phyloP scores from a whole-genome alignment of 2,797 vertebrate species.

The Esox masquinongy region DNA sequence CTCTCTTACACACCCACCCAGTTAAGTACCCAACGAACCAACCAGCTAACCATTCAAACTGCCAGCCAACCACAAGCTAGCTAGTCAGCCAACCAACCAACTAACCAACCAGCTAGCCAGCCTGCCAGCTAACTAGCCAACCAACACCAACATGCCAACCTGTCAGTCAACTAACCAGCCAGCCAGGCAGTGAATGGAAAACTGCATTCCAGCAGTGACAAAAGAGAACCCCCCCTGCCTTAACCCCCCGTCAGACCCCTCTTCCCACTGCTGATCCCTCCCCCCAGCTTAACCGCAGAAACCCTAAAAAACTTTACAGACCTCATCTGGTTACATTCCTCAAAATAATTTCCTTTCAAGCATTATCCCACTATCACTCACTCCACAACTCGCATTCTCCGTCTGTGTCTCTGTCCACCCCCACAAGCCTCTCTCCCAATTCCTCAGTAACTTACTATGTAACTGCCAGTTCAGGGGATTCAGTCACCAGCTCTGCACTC shows the following conservation, averaged over 20 bases:
- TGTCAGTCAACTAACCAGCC: background rate
- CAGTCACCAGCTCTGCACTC: slow-evolving; percentile 9
- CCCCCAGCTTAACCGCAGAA: slow-evolving; percentile 7
- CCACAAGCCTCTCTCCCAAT: background rate
- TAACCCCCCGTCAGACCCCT: slow-evolving; percentile 26
- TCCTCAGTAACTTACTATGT: slow-evolving; percentile 8
- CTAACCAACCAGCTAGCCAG: too few species aligned
- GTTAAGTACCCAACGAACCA: too few species aligned
- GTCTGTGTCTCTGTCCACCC: background rate
- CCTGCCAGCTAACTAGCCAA: too few species aligned
- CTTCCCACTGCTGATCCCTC: slow-evolving; percentile 40
- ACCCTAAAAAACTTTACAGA: slow-evolving; percentile 41
- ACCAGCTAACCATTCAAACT: too few species aligned
- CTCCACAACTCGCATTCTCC: background rate
- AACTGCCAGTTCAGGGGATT: background rate
- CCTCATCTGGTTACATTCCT: slow-evolving; percentile 63
- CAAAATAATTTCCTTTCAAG: slow-evolving; percentile 30
- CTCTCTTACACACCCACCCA: background rate
- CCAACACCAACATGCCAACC: too few species aligned
- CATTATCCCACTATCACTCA: background rate
- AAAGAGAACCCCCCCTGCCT: slow-evolving; percentile 58
- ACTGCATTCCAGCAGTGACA: slow-evolving; percentile 84
- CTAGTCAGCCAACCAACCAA: too few species aligned
- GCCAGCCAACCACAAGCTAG: too few species aligned
- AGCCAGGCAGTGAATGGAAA: slow-evolving; percentile 12